Percentiles rank a stretch among this genome's conserved stretches.
Evolutionary conservation across 2,888 invertebrate species (phyloP).

Genomic region (Drosophila dives): DNA sequence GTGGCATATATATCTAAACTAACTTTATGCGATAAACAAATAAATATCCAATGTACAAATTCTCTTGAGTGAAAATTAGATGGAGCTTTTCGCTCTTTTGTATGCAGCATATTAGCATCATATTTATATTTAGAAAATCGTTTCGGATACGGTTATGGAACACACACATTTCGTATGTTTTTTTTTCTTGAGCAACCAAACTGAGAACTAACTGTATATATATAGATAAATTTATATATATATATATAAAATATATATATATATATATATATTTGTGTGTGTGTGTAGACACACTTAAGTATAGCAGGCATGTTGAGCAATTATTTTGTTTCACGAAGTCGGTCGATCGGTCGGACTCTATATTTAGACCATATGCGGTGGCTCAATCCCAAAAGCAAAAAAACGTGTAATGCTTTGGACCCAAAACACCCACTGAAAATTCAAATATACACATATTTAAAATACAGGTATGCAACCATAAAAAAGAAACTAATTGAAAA

Average conservation of each 20-base stretch:
- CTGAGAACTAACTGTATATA: slow-evolving; percentile 24
- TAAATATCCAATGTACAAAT: slow-evolving; percentile 15
- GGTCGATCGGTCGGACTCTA: slow-evolving; percentile 69
- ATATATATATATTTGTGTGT: not conserved
- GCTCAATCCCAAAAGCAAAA: slow-evolving; percentile 52
- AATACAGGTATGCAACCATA: slow-evolving; percentile 54
- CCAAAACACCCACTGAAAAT: slow-evolving; percentile 48
- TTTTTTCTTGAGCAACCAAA: slow-evolving; percentile 39
- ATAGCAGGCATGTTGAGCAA: slow-evolving; percentile 65
- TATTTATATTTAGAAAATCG: slow-evolving; percentile 79
- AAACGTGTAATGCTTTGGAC: slow-evolving; percentile 13
- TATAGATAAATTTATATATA: slow-evolving; percentile 10
- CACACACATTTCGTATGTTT: slow-evolving; percentile 56
- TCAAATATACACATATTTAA: slow-evolving; percentile 7
- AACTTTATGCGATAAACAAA: slow-evolving; percentile 1
- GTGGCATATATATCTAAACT: slow-evolving; percentile 34
- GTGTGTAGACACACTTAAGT: slow-evolving; percentile 30
- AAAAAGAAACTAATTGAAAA: slow-evolving; percentile 44
- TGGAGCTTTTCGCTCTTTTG: slow-evolving; percentile 18
- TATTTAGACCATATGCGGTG: slow-evolving; percentile 68
- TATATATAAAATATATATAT: slow-evolving; percentile 7
- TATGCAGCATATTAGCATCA: slow-evolving; percentile 65
- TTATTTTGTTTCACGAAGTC: slow-evolving; percentile 73
- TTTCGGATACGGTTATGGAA: slow-evolving; percentile 70
- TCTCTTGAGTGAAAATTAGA: slow-evolving; percentile 12